Base-by-base conservation (phyloP, 2,113 vertebrate genomes). In the Alosa alosa region DNA sequence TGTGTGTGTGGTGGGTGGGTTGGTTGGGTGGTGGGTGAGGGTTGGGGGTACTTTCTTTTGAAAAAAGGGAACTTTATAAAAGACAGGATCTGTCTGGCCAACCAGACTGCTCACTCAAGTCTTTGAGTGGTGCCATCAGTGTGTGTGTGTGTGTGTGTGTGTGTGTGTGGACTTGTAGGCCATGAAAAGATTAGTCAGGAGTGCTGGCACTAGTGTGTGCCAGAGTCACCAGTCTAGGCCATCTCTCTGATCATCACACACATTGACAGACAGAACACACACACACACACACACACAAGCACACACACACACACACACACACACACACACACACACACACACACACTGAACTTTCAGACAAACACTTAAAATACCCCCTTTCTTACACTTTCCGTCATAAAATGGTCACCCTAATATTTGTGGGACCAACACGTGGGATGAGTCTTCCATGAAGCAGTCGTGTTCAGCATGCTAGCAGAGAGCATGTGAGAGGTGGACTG, bases 1-100 rank as follows among this genome's bases (percentile, higher is more conserved):
- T 72, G 64, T 72, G 25, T 68, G 25, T 52, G 84, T 49, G 55
- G 82, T n/a, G 82, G 72, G 55, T 39, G 36, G 49, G 68, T 78
- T 83, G 49, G 81, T 78, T 83, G 49, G 72, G 44, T 49, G 55
- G 82, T n/a, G 82, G 72, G 55, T 39, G 36, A 44, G 41, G 41
- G 41, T 44, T 44, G 41, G 41, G 50, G 49, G 81, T 78, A 31
- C 31, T 83, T 44, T 57, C 78, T 84, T 64, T 44, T 84, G 17
- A 36, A 83, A 25, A 82, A 31, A 84, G 25, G 64, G 36, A 36
- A 36, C 64, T 57, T 83, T 85, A 84, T 39, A 36, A 41, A 57
- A 46, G 75, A 83, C 18, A 22, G 84, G 52, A 75, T 83, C 10
- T 81, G 82, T 81, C 47, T 41, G 46, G 82, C 25, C 50, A 45